phyloP scores from a whole-genome alignment of 1,140 invertebrate species.

The Panagrolaimus sp. region DNA sequence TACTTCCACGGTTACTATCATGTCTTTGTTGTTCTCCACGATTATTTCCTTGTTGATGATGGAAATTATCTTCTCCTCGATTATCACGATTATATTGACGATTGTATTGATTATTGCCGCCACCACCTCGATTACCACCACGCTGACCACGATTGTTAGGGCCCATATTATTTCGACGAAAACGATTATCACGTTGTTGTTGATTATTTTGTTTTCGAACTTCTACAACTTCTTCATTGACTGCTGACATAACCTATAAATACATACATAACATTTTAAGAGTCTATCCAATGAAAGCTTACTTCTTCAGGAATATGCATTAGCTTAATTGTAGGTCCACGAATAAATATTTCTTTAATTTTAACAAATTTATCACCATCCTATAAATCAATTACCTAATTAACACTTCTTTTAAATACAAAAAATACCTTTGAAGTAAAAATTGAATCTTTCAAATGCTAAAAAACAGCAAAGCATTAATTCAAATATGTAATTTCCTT shows the following conservation, averaged over 20 bases:
- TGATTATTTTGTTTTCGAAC: slow-evolving; percentile 54
- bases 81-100: slow-evolving; percentile 16
- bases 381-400: too few species aligned
- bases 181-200: slow-evolving; percentile 35
- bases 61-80: background rate
- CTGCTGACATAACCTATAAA: slow-evolving; percentile 57
- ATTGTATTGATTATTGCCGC: too few species aligned
- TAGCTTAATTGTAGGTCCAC: slow-evolving; percentile 99
- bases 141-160: slow-evolving; percentile 17
- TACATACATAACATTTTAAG: background rate
- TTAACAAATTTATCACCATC: slow-evolving; percentile 99
- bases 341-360: slow-evolving; percentile 95
- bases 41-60: background rate
- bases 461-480: too few species aligned
- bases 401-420: too few species aligned
- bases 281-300: background rate
- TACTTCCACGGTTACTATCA: background rate
- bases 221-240: slow-evolving; percentile 57
- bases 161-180: slow-evolving; percentile 18
- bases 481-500: too few species aligned
- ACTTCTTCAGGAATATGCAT: slow-evolving; percentile 97
- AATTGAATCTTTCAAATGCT: slow-evolving; percentile 92
- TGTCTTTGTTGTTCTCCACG: background rate
- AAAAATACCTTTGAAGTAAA: slow-evolving; percentile 86
- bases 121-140: slow-evolving; percentile 23